Evolutionary conservation across 2,113 vertebrate genomes (phyloP).

Genomic region (Pantherophis guttatus): DNA sequence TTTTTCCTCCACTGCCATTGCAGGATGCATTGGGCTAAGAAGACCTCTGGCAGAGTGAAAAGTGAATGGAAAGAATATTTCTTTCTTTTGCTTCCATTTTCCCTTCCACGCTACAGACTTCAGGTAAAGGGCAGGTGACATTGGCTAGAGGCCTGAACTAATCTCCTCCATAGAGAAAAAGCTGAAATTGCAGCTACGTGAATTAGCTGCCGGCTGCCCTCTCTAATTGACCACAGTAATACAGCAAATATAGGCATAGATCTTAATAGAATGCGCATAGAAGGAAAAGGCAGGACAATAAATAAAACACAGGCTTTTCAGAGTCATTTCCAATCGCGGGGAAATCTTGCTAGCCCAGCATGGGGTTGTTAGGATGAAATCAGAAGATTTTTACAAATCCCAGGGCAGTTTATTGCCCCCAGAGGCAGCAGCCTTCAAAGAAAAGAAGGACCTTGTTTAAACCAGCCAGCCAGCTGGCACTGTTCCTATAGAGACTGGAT

Average conservation of each 20-base stretch:
- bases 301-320: background rate
- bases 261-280: background rate
- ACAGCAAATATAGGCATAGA: background rate
- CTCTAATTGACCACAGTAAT: background rate
- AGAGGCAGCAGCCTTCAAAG: constrained; percentile 13
- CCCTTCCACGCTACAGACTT: background rate
- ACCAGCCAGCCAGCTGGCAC: constrained; percentile 41
- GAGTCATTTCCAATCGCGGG: background rate
- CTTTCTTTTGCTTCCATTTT: background rate
- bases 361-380: background rate
- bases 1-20: background rate
- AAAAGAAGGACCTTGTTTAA: constrained; percentile 31
- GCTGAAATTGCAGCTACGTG: background rate
- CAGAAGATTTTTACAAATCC: background rate
- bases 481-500: constrained; percentile 46
- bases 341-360: background rate
- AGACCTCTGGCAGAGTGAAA: background rate
- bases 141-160: background rate
- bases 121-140: background rate
- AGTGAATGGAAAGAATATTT: background rate
- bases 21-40: background rate
- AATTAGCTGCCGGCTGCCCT: background rate
- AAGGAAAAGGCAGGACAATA: background rate
- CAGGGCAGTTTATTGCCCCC: background rate
- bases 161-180: background rate